Conservation (phyloP, 2,888 invertebrate genomes). For the Scaptodrosophila latifasciaeformis region DNA sequence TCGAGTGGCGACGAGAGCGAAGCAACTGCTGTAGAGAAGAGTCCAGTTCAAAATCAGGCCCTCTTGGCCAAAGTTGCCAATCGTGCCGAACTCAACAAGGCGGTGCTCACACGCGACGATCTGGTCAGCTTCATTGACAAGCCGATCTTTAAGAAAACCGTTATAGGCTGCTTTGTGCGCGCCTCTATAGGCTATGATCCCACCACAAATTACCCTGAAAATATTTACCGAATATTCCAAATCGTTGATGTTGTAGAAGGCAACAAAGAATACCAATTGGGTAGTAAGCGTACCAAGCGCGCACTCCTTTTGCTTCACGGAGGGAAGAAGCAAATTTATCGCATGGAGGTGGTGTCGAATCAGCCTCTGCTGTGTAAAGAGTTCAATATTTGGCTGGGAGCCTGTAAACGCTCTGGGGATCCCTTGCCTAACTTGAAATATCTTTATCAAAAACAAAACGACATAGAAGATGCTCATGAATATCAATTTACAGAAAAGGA, state of each 20-base stretch:
- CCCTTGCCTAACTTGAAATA: conserved; percentile 10
- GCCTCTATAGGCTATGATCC: conserved; percentile 9
- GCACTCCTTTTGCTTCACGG: conserved; percentile 18
- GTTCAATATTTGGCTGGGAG: conserved; percentile 17
- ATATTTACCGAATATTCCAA: conserved; percentile 15
- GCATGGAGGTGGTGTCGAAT: conserved; percentile 31
- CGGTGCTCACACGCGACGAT: conserved; percentile 27
- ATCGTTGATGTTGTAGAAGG: conserved; percentile 14
- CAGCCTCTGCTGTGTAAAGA: conserved; percentile 14
- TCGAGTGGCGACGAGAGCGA: conserved; percentile 16
- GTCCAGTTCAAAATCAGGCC: neutral
- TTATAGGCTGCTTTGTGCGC: conserved; percentile 36
- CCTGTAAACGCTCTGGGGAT: conserved; percentile 6
- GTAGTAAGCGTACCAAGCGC: conserved; percentile 13
- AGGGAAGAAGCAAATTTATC: neutral
- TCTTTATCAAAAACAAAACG: conserved; percentile 20
- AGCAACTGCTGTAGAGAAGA: too few relatives aligned
- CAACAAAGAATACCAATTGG: conserved; percentile 18
- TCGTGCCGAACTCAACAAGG: conserved; percentile 7
- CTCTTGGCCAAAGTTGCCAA: conserved; percentile 3
- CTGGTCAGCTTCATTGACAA: conserved; percentile 30
- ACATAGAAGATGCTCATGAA: conserved; percentile 19
- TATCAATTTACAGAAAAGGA: conserved; percentile 32
- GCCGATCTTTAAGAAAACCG: conserved; percentile 35
- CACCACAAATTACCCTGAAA: neutral